Evolutionary conservation across 1,140 invertebrate species (phyloP).

Genomic region (Saxidomus purpurata): DNA sequence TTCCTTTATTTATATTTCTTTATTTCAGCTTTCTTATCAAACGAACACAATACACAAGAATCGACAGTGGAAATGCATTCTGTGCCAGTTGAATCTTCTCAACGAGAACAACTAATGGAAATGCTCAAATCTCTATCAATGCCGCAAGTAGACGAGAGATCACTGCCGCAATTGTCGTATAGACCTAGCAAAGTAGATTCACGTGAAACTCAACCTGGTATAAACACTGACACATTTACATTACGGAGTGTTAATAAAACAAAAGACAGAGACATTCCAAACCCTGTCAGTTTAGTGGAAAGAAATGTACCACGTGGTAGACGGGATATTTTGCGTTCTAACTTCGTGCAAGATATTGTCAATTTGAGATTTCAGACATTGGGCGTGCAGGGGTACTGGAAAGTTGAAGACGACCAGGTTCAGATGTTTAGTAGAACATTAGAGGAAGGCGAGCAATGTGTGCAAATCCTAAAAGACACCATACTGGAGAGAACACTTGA

Average conservation of each 20-base stretch:
- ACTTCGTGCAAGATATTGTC: neutral
- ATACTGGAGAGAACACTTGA: neutral
- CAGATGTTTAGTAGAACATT: neutral
- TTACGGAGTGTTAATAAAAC: neutral
- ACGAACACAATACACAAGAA: neutral
- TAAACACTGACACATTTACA: neutral
- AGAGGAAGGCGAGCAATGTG: neutral
- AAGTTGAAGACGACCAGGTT: constrained; percentile 1
- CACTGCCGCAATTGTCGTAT: neutral
- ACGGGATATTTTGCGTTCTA: neutral
- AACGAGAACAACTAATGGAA: neutral
- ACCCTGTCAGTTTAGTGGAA: neutral
- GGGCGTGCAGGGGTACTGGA: neutral
- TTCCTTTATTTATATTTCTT: no score
- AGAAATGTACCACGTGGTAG: neutral
- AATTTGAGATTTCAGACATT: neutral
- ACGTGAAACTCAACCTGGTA: neutral
- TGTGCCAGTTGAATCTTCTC: neutral
- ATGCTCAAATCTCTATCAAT: neutral
- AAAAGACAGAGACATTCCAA: neutral
- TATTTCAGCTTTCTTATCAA: no score
- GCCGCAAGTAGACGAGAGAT: neutral
- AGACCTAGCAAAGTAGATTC: neutral
- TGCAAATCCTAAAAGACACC: constrained; percentile 1
- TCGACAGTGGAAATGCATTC: neutral